Conservation (phyloP, 2,113 vertebrate species). For the Colossoma macropomum region DNA sequence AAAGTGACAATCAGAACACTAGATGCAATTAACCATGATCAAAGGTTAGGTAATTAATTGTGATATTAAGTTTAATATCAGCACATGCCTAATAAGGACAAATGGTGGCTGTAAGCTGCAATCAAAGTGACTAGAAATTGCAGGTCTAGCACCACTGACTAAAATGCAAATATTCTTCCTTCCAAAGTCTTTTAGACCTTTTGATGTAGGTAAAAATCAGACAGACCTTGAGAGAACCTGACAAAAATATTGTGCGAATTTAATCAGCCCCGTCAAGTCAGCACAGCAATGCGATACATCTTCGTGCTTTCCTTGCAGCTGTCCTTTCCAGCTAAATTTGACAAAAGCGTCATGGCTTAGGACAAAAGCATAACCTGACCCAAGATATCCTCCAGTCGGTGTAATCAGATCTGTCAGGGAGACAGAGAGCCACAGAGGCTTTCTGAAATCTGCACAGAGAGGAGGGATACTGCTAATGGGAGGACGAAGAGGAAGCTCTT, state of each 20-base stretch:
- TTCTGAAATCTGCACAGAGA: constrained; percentile 10
- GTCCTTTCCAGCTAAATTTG: neutral
- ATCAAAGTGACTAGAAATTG: constrained; percentile 35
- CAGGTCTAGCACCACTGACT: neutral
- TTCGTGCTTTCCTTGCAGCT: neutral
- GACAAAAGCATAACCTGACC: constrained; percentile 18
- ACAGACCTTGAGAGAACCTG: neutral
- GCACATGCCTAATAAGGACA: no score
- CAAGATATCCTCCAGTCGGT: neutral
- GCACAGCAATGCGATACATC: neutral
- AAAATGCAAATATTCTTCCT: neutral
- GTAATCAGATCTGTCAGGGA: constrained; percentile 15
- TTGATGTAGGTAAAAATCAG: neutral
- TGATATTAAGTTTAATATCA: no score
- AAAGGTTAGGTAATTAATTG: no score
- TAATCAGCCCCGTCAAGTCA: neutral
- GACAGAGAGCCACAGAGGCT: neutral
- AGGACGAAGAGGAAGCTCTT: constrained; percentile 9
- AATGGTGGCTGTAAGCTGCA: constrained; percentile 58
- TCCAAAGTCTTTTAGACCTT: neutral
- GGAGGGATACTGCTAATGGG: neutral
- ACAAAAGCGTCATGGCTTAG: neutral
- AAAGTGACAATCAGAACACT: no score
- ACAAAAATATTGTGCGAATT: neutral
- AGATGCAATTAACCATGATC: no score